A percentile compares a stretch with the other conserved stretches of the same genome.
Conservation (phyloP, 1,140 invertebrate genomes). For the Saccostrea glomerata region DNA sequence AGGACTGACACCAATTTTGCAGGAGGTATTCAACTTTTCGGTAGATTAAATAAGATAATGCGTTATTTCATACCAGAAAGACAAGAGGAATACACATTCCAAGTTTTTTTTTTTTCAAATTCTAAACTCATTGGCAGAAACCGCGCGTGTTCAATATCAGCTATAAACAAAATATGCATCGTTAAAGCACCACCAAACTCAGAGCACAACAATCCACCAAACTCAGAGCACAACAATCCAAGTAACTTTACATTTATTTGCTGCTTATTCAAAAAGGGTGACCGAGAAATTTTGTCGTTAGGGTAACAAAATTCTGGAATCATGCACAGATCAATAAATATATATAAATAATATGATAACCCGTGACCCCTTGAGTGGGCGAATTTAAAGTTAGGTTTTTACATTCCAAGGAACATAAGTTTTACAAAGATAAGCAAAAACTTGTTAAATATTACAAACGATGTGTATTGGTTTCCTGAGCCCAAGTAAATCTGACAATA, state of each 20-base stretch:
- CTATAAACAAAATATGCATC: not conserved
- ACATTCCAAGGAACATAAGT: not conserved
- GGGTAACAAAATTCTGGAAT: not conserved
- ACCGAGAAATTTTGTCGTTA: not conserved
- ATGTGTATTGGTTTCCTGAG: too few relatives aligned
- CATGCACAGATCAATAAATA: not conserved
- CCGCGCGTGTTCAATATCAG: not conserved
- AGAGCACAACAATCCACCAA: not conserved
- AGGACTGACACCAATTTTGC: too few relatives aligned
- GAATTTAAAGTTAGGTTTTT: not conserved
- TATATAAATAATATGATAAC: slow-evolving; percentile 1
- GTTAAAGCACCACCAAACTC: not conserved
- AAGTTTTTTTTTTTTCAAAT: not conserved
- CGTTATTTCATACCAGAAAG: not conserved
- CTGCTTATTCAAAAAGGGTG: not conserved
- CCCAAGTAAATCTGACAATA: too few relatives aligned
- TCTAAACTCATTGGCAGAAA: not conserved
- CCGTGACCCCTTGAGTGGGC: not conserved
- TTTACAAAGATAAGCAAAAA: not conserved
- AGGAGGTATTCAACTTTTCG: slow-evolving; percentile 10
- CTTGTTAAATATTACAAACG: not conserved
- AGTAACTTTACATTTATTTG: not conserved
- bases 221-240: not conserved
- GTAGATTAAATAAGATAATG: slow-evolving; percentile 35
- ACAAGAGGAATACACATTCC: slow-evolving; percentile 11